Evolutionary conservation across 2,797 vertebrate species (phyloP).

Genomic region (Spinibarbus caldwelli): DNA sequence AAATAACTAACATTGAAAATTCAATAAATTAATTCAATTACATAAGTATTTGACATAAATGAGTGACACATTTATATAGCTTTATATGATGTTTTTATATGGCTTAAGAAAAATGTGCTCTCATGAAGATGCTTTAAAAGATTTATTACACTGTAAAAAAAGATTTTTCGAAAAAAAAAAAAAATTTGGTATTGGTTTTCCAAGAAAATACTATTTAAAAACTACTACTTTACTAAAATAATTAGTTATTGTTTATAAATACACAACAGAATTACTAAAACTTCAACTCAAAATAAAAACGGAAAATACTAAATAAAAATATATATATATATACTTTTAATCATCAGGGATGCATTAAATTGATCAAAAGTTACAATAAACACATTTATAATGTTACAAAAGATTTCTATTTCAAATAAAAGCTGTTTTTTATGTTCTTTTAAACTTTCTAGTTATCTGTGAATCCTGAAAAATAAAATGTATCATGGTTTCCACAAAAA

Average conservation of each 20-base stretch:
- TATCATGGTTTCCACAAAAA: neutral
- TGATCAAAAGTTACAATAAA: neutral
- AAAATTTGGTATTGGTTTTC: no score
- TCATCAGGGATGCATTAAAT: neutral
- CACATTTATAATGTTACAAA: neutral
- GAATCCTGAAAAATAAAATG: neutral
- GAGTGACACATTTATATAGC: neutral
- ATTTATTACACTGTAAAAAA: neutral
- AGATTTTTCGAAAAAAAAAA: no score
- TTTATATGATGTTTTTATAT: no score
- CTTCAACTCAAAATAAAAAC: neutral
- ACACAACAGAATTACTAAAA: neutral
- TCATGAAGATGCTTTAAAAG: neutral
- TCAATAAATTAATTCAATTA: neutral
- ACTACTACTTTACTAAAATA: neutral
- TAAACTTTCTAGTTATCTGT: neutral
- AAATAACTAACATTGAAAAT: neutral
- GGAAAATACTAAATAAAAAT: no score
- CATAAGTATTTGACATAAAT: neutral
- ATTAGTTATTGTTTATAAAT: neutral
- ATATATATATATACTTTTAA: neutral
- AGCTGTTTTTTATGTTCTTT: neutral
- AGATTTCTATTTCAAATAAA: neutral
- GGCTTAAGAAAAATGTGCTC: no score
- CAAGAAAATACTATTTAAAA: neutral